These are phyloP conservation scores for Argentina silus DNA, from an alignment of 2,797 vertebrate species.

Conservation along the genomic window DNA sequence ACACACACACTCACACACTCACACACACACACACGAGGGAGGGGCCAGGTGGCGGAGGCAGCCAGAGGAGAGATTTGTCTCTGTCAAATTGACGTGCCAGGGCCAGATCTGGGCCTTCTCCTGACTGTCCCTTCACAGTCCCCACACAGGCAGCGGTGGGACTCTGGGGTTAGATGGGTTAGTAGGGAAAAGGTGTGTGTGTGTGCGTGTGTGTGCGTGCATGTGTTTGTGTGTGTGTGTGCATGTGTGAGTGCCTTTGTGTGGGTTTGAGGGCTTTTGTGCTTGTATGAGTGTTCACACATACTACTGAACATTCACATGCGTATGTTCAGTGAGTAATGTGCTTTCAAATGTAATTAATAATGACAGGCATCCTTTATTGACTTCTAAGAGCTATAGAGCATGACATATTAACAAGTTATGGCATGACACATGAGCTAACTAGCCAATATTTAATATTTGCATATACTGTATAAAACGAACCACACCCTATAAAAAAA, in stretches of 20 bases:
- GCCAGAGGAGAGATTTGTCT: constrained; percentile 43
- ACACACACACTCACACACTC: no score
- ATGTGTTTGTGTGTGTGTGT: background rate
- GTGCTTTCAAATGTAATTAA: background rate
- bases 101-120: constrained; percentile 1
- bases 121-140: background rate
- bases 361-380: background rate
- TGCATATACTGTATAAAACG: background rate
- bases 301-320: background rate
- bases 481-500: background rate
- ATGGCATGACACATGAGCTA: background rate
- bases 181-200: background rate
- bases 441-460: background rate
- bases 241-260: background rate
- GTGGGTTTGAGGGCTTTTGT: background rate
- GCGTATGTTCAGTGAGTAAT: background rate
- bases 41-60: constrained; percentile 24
- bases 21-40: constrained; percentile 15
- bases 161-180: no score
- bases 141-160: background rate
- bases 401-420: background rate
- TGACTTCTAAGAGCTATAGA: background rate
- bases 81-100: constrained; percentile 39
- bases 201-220: background rate
- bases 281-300: background rate